Base-by-base conservation (phyloP, 2,797 vertebrate species). In the Sebastes steindachneri region DNA sequence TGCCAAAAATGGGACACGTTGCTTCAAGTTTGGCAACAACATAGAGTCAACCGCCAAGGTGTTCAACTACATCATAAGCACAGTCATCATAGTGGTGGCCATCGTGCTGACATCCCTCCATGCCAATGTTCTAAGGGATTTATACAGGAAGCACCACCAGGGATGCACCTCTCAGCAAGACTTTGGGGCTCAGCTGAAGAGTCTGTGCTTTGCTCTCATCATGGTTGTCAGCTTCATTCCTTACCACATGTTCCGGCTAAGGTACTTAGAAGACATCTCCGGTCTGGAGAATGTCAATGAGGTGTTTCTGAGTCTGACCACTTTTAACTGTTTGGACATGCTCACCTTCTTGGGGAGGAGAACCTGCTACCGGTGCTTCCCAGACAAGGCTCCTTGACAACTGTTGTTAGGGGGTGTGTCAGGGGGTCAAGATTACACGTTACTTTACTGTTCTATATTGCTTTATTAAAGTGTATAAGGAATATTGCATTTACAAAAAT, bases 171-270 rank as follows among this genome's bases (percentile, higher is more conserved):
- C 90, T 23, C 96, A 98, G 86, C 97, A 98, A 84, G 97, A 97
- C 17, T 98, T 98, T 57, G 96, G 96, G 93, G 96, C 96, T 28
- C 98, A 99, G 57, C 51, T 96, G 76, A 98, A 98, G 91, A 98
- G 96, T 59, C 17, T 98, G 54, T 94, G 94, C 83, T 98, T 99
- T 59, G 95, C 97, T n/a, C 93, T 96, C 0, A 88, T 99, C 77
- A 97, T 98, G 88, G 79, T 97, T 26, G 67, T 94, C 75, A 98
- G 96, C 83, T 97, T 98, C 74, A 89, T 97, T 57, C 98, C 98
- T 17, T 98, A 98, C 87, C 97, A 98, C 28, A 54, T 96, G 23
- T 99, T 98, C 17, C 93, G 98, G 15, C 71, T 96, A 21, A 90
- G 95, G 65, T 99, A 98, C 77, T 33, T 99, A 23, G 3, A 82